Evolutionary conservation across 2,113 vertebrate genomes (phyloP).

Genomic region (Anarrhichthys ocellatus): DNA sequence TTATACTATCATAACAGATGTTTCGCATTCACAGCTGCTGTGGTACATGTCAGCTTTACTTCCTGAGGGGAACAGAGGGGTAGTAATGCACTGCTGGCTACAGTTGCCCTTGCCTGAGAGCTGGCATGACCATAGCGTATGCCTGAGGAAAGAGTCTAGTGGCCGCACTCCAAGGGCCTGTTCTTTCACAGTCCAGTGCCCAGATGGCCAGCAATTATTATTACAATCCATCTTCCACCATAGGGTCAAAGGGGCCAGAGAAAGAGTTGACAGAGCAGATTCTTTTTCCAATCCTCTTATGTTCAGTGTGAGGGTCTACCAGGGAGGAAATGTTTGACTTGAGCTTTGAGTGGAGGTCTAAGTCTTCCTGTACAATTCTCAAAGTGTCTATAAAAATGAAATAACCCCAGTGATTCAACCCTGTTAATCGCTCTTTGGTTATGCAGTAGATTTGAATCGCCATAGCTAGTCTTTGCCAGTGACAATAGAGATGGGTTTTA

Average conservation of each 20-base stretch:
- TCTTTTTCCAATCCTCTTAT: conserved; percentile 48
- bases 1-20: conserved; percentile 27
- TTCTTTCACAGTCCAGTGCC: conserved; percentile 76
- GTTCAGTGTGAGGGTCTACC: conserved; percentile 28
- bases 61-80: conserved; percentile 13
- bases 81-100: conserved; percentile 42
- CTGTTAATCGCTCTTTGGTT: conserved; percentile 67
- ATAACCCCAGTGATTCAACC: conserved; percentile 63
- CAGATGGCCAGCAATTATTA: conserved; percentile 79
- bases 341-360: conserved; percentile 34
- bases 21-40: conserved; percentile 28
- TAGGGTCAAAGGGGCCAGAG: conserved; percentile 52
- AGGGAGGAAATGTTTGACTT: conserved; percentile 43
- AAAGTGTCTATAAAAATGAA: conserved; percentile 67
- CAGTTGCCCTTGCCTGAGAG: conserved; percentile 54
- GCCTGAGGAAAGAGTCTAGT: conserved; percentile 59
- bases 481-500: conserved; percentile 66
- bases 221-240: conserved; percentile 71
- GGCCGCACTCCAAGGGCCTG: conserved; percentile 72
- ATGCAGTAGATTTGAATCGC: conserved; percentile 72
- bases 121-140: conserved; percentile 40
- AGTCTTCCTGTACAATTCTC: conserved; percentile 36
- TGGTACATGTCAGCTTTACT: conserved; percentile 7
- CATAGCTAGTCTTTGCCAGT: conserved; percentile 56
- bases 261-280: conserved; percentile 59